Percentiles rank a stretch among this genome's conserved stretches.
phyloP scores from a whole-genome alignment of 2,797 vertebrate genomes.

The Alca torda region DNA sequence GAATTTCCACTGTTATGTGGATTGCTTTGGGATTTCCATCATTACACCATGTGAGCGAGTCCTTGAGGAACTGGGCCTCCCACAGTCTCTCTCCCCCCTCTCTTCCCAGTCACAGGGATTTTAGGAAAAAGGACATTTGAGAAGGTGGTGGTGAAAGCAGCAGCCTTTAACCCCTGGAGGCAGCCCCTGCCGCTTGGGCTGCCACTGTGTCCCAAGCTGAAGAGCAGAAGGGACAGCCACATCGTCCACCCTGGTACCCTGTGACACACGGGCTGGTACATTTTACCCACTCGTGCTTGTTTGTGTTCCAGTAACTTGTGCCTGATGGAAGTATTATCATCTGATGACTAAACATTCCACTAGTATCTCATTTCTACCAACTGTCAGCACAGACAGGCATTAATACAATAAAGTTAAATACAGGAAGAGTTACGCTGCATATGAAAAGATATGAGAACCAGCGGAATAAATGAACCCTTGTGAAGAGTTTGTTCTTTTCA shows the following conservation, averaged over 20 bases:
- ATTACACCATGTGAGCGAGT: rapidly evolving
- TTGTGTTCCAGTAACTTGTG: background rate
- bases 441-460: background rate
- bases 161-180: background rate
- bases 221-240: background rate
- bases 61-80: background rate
- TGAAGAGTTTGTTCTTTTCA: background rate
- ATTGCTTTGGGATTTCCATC: background rate
- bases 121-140: background rate
- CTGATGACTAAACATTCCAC: background rate
- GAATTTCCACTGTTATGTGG: background rate
- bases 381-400: background rate
- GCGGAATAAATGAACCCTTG: background rate
- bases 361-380: background rate
- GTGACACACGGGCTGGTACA: too few relatives aligned
- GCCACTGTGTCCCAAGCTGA: background rate
- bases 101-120: background rate
- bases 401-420: background rate
- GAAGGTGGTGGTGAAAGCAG: background rate
- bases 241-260: background rate
- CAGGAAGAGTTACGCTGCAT: background rate
- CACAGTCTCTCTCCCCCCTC: background rate
- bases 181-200: background rate
- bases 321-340: background rate
- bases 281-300: background rate